Base-by-base conservation (phyloP, 1,140 invertebrate genomes). In the Campoletis sonorensis region DNA sequence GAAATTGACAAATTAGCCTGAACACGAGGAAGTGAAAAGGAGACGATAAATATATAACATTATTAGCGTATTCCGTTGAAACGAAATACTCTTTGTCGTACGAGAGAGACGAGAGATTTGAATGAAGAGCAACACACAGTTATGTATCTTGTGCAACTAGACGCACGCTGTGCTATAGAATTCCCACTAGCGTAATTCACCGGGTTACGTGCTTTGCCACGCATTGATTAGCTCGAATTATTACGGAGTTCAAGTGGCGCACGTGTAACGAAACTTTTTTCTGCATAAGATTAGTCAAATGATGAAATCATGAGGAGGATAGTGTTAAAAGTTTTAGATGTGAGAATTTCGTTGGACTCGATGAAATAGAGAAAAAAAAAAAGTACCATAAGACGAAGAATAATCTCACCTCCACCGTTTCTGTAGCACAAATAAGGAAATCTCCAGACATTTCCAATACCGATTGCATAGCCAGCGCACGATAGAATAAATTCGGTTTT, bases 361-460 rank as follows among this genome's bases (percentile, higher is more conserved):
- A 97, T 3, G 98, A 99, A 90, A 99, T 99, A 89, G 98, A 98
- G 5, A 70, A 45, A 33, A n/a, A 1, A 54, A 54, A n/a, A 54
- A 11, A 54, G 18, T 7, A 54, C n/a, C n/a, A n/a, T 54, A 8
- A 8, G 4, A 54, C 3, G n/a, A 54, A 8, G n/a, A n/a, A 54
- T 54, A n/a, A 54, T 80, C 83, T 82, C 80, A 88, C 92, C 93
- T 88, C 95, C 94, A 16, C 94, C 94, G 89, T 95, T 95, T 80
- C 94, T 93, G 88, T 95, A 95, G 86, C 94, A 95, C 33, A 95
- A 88, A 87, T 95, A 96, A 2, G 95, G 95, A 91, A 96, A 96
- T 81, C 95, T 91, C 95, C 95, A 96, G 18, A 96, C 93, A 85
- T 96, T 96, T 27, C 96, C 96, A 58, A 96, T 94, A 10, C 96